Percentiles rank a stretch among this genome's conserved stretches.
These are phyloP conservation scores for Sebastes steindachneri DNA, from an alignment of 2,797 vertebrate species.

Conservation along the genomic window DNA sequence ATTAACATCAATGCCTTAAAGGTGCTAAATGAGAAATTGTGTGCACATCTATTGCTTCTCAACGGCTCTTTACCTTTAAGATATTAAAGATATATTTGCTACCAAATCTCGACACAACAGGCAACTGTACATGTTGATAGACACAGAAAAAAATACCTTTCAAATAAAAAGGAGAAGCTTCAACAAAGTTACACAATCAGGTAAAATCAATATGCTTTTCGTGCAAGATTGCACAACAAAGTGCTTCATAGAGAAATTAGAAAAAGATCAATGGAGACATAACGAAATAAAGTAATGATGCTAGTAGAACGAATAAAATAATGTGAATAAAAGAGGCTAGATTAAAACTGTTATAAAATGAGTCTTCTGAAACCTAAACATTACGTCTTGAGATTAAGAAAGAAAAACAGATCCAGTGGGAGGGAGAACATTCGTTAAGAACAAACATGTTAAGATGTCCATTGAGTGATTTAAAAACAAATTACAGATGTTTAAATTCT, in stretches of 20 bases:
- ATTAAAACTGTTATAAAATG: background rate
- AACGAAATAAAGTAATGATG: background rate
- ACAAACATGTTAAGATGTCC: background rate
- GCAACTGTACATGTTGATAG: background rate
- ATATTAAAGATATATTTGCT: background rate
- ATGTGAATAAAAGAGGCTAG: background rate
- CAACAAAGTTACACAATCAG: background rate
- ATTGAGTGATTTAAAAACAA: constrained; percentile 7
- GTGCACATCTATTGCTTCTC: too few relatives aligned
- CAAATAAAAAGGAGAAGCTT: background rate
- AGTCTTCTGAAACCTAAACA: background rate
- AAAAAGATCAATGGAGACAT: background rate
- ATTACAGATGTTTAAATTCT: constrained; percentile 16
- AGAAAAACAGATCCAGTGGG: background rate
- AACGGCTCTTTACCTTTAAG: too few relatives aligned
- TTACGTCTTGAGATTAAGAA: background rate
- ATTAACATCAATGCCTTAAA: too few relatives aligned
- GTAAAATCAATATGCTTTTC: background rate
- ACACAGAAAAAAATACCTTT: background rate
- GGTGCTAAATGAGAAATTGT: too few relatives aligned
- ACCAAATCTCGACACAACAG: background rate
- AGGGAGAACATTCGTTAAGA: background rate
- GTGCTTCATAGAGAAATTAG: background rate
- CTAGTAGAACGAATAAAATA: background rate
- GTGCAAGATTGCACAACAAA: background rate